These are phyloP conservation scores for Drosophila neocordata DNA, from an alignment of 1,140 invertebrate genomes.

Conservation along the genomic window DNA sequence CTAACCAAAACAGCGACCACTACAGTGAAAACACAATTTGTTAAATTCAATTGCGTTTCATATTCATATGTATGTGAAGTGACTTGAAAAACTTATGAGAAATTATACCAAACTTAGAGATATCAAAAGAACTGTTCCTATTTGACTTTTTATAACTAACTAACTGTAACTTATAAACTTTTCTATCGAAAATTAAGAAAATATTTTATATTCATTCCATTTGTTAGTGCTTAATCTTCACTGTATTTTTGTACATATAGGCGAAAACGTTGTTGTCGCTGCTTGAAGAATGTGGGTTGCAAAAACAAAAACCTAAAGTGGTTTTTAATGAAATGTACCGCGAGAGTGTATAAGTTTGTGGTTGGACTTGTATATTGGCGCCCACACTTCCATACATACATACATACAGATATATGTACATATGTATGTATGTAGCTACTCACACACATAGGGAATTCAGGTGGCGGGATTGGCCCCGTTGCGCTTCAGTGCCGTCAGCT, in stretches of 20 bases:
- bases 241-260: slow-evolving; percentile 32
- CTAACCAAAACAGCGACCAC: slow-evolving; percentile 3
- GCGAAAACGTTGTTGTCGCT: slow-evolving; percentile 32
- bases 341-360: slow-evolving; percentile 13
- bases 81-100: too few relatives aligned
- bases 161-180: too few relatives aligned
- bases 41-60: too few relatives aligned
- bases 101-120: too few relatives aligned
- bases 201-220: neutral
- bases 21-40: neutral
- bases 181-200: too few relatives aligned
- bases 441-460: slow-evolving; percentile 26
- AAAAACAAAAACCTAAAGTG: slow-evolving; percentile 70
- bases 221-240: slow-evolving; percentile 19
- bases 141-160: too few relatives aligned
- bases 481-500: slow-evolving; percentile 69
- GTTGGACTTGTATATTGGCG: slow-evolving; percentile 17
- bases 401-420: neutral
- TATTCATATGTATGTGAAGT: too few relatives aligned
- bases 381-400: slow-evolving; percentile 26
- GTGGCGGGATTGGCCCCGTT: slow-evolving; percentile 69
- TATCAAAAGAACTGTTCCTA: too few relatives aligned
- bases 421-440: slow-evolving; percentile 18
- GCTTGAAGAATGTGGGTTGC: slow-evolving; percentile 68
- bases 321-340: slow-evolving; percentile 71